These are phyloP conservation scores for Koerneria pararmatus DNA, from an alignment of 2,888 invertebrate genomes.

Conservation along the genomic window DNA sequence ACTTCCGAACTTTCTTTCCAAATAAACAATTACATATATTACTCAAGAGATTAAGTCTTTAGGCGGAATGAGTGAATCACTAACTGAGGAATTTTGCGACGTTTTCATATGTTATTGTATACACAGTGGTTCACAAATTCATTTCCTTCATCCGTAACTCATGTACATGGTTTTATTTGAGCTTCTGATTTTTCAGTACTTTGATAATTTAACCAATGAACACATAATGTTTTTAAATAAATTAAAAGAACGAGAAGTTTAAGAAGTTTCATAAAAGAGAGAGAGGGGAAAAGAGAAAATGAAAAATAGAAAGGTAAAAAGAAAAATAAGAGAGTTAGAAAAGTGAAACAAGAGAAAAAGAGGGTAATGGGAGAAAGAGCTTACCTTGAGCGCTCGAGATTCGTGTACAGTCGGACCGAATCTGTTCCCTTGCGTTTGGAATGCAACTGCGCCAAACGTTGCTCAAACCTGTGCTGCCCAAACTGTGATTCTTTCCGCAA, in stretches of 20 bases:
- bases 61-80: too few relatives aligned
- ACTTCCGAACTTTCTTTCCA: conserved; percentile 18
- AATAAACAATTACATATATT: conserved; percentile 3
- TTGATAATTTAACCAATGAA: conserved; percentile 2
- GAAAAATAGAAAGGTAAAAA: too few relatives aligned
- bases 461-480: conserved; percentile 1
- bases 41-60: not conserved
- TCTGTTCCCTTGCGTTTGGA: conserved; percentile 49
- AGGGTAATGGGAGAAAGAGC: conserved; percentile 10
- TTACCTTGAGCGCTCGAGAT: conserved; percentile 53
- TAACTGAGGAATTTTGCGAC: too few relatives aligned
- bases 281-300: not conserved
- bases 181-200: too few relatives aligned
- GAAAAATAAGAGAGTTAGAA: too few relatives aligned
- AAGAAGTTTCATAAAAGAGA: conserved; percentile 22
- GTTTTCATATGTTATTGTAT: too few relatives aligned
- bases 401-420: conserved; percentile 53
- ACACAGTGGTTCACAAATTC: too few relatives aligned
- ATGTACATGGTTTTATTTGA: too few relatives aligned
- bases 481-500: not conserved
- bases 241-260: conserved; percentile 9
- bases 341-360: too few relatives aligned
- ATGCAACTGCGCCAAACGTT: conserved; percentile 57
- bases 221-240: not conserved
- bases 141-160: too few relatives aligned